These are phyloP conservation scores for Rhyacophila evoluta DNA, from an alignment of 2,888 invertebrate genomes.

Conservation along the genomic window DNA sequence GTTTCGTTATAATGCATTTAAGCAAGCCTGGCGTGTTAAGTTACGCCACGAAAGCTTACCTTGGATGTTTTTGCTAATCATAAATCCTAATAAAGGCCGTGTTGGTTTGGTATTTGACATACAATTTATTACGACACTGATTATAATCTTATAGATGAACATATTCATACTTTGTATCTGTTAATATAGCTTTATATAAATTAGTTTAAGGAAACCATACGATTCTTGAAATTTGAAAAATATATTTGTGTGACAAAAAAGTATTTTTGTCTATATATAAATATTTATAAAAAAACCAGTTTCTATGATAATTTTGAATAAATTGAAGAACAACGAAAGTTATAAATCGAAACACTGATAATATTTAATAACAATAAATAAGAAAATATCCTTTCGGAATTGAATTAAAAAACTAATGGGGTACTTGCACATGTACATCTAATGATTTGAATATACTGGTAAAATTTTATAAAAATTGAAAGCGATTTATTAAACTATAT, in stretches of 20 bases:
- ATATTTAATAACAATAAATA: no score
- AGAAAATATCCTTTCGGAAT: no score
- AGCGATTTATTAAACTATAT: no score
- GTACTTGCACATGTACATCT: no score
- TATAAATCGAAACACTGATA: no score
- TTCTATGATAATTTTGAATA: no score
- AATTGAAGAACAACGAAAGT: no score
- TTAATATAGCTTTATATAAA: not conserved
- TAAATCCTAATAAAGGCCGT: slow-evolving; percentile 27
- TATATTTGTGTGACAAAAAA: not conserved
- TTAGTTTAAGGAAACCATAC: not conserved
- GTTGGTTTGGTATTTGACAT: slow-evolving; percentile 17
- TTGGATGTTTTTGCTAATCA: not conserved
- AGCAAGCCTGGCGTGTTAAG: not conserved
- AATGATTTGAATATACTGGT: no score
- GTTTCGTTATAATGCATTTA: not conserved
- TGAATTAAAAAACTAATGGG: no score
- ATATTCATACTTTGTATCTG: not conserved
- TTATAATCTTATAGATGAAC: not conserved
- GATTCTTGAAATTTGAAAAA: no score
- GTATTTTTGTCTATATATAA: not conserved
- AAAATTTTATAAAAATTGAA: no score
- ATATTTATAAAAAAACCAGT: not conserved
- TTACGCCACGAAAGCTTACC: slow-evolving; percentile 1
- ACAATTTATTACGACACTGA: not conserved